Evolutionary conservation across 1,140 invertebrate genomes (phyloP), one percentile per base, ranked within the genome.

Genomic region (Lucilia sericata): DNA sequence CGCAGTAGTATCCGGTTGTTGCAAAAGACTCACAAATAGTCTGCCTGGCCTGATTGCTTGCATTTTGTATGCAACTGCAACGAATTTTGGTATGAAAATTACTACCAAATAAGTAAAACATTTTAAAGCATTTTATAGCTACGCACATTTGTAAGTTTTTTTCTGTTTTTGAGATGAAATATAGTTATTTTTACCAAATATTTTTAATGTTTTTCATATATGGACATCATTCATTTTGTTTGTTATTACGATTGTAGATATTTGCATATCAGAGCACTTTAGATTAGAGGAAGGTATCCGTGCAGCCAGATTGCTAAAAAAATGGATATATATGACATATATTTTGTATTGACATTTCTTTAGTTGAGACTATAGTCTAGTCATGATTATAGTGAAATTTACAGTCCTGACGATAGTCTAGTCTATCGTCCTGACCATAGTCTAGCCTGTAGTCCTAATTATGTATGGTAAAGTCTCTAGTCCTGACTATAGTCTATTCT

Each of bases 1-100:
- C 76, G 42, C 76, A 80, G 42, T 80, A 49, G 76, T 80, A 80
- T 80, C 76, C 76, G 76, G 76, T 80, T 80, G 76, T 80, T 49
- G 76, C 42, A 76, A 34, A 34, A 17, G 14, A 76, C 74, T 5
- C 30, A 36, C 76, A 51, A 34, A 19, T 5, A 80, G 42, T 42
- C 75, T 42, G 75, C 14, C 34, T n/a, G 30, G 25, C 25, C 25
- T 30, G 25, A 3, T 10, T 47, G 36, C 14, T 19, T 78, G 75
- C 34, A 36, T 80, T 47, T 51, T 51, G n/a, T 30, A 78, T 30
- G 25, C 25, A 42, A 42, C 42, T 36, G 76, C 47, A 80, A 51
- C 47, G 76, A 49, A 21, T 49, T 30, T 30, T 80, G 47, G 19
- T 49, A 80, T 80, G 42, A 47, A 49, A 51, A 51, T 19, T 51